Evolutionary conservation across 2,888 invertebrate species (phyloP), one percentile per base, ranked within the genome.

Genomic region (Synergus itoensis): DNA sequence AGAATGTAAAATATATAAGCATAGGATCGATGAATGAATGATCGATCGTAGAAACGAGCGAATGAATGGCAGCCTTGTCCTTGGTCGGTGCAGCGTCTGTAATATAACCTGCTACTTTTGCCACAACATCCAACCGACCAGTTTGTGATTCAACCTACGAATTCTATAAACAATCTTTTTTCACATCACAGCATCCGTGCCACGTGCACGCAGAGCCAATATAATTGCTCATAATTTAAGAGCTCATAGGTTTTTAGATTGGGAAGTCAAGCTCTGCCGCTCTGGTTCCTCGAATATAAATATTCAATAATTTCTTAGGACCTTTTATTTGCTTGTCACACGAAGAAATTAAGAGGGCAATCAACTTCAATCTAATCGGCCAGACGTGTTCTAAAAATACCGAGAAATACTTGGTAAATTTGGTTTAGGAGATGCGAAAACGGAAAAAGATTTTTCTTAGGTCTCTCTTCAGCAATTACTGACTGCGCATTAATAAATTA

Each of bases 41-140:
- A 65, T 62, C 62, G 62, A 64, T 64, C 40, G 65, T 43, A 8
- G 65, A 65, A 65, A 40, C 21, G 73, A 73, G 48, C 7, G 48
- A 73, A 73, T 73, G 73, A 73, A 73, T 73, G 73, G 45, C 48
- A 73, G n/a, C 73, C 73, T 53, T 53, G 53, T 53, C 73, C 73
- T 53, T 73, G 53, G 69, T 48, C 28, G 21, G 48, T 48, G 62
- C 62, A 62, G 28, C 62, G 62, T 62, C 62, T 28, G 62, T 62
- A 62, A 62, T 62, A 11, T 9, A 57, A 57, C 53, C 60, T 60
- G 60, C 21, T 21, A 45, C 14, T 21, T 16, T 73, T 73, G 36
- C 36, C n/a, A n/a, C 28, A 73, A 73, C 48, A 53, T 53, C 73
- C 28, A n/a, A 2, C 21, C 69, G 48, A 21, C 21, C 45, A 48